A percentile compares a stretch with the other conserved stretches of the same genome.
These are phyloP conservation scores for Trogon melanurus DNA, from an alignment of 2,113 vertebrate species.

Conservation along the genomic window DNA sequence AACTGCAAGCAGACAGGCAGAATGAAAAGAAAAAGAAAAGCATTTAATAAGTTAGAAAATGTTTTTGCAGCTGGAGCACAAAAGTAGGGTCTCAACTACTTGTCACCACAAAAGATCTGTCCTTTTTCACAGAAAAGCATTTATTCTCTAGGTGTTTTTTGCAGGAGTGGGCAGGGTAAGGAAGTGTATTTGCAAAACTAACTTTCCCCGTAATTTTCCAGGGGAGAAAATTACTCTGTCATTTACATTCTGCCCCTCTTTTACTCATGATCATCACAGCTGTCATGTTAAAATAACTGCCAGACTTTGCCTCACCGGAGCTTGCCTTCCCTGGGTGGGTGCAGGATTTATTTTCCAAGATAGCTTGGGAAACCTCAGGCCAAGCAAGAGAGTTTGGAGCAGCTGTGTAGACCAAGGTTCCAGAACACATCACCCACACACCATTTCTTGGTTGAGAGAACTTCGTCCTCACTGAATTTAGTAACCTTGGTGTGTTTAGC, in stretches of 20 bases:
- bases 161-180: neutral
- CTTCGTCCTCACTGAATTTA: fast-evolving
- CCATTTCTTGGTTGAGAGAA: neutral
- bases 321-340: neutral
- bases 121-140: neutral
- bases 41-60: constrained; percentile 27
- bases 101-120: neutral
- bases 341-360: neutral
- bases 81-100: neutral
- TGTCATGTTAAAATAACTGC: neutral
- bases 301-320: neutral
- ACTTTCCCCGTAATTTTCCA: neutral
- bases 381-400: neutral
- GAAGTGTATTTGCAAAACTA: neutral
- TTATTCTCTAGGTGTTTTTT: neutral
- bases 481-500: neutral
- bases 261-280: neutral
- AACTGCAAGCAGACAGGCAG: neutral
- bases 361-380: neutral
- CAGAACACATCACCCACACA: fast-evolving
- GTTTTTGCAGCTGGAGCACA: constrained; percentile 36
- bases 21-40: neutral
- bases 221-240: neutral
- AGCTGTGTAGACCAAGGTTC: neutral
- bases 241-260: neutral